Conservation (phyloP, 2,888 invertebrate species). For the Hypomecis atomaria region DNA sequence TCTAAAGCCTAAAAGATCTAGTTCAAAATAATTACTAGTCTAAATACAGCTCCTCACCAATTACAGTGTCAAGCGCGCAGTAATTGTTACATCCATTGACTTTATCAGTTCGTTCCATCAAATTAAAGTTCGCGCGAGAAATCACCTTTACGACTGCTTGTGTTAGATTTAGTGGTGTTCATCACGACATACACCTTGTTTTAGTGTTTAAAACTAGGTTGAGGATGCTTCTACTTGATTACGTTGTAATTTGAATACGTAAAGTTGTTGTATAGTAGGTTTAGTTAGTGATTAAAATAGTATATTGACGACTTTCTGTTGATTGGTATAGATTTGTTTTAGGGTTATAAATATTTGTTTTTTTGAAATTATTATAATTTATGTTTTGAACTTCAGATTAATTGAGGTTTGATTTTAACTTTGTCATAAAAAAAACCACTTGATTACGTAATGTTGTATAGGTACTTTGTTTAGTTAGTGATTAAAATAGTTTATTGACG, state of each 20-base stretch:
- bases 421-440: too few relatives aligned
- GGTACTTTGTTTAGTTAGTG: too few relatives aligned
- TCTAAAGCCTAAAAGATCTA: too few relatives aligned
- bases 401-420: too few relatives aligned
- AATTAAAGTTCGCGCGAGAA: slow-evolving; percentile 29
- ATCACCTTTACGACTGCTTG: slow-evolving; percentile 27
- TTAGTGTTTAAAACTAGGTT: slow-evolving; percentile 8
- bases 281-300: too few relatives aligned
- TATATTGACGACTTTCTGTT: too few relatives aligned
- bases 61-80: slow-evolving; percentile 20
- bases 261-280: too few relatives aligned
- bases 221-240: not conserved
- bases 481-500: too few relatives aligned
- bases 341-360: too few relatives aligned
- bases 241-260: not conserved
- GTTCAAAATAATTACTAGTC: slow-evolving; percentile 4
- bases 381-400: too few relatives aligned
- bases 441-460: not conserved
- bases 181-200: slow-evolving; percentile 35
- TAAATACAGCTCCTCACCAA: slow-evolving; percentile 12
- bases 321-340: too few relatives aligned
- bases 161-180: slow-evolving; percentile 38
- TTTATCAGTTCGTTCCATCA: slow-evolving; percentile 38
- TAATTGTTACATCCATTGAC: slow-evolving; percentile 45
- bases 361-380: too few relatives aligned